Base-by-base conservation (phyloP, 2,888 invertebrate species). In the Allygus modestus region DNA sequence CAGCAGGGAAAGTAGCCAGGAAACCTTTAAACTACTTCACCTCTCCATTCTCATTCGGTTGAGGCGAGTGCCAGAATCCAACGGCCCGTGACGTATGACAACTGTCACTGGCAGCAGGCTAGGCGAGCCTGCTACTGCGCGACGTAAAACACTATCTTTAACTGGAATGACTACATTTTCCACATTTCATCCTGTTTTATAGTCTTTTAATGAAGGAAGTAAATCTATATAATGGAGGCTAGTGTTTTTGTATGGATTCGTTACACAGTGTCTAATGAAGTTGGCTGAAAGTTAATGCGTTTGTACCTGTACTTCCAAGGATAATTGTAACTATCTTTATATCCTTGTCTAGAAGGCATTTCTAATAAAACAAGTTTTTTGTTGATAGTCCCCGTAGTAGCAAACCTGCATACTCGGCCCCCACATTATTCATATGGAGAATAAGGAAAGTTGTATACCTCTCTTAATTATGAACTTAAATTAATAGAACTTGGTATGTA, bases 1-100 rank as follows among this genome's bases (percentile, higher is more conserved):
- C 65, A 65, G 31, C 31, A 28, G 31, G 12, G 26, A 65, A 65
- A 65, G 65, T n/a, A 65, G 65, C 31, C 65, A 7, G 28, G 65
- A 65, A 28, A 65, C 65, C 26, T 65, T 65, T 65, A 65, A 65
- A 5, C 58, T 23, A 65, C 17, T 54, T 15, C 20, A 17, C 1
- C 54, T 54, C 7, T 12, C 58, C 51, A 58, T 58, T 58, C 28
- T 65, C 26, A 31, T 15, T 58, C 58, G 7, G 58, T 15, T 1
- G 20, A 58, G 58, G 58, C 58, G 23, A 58, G 23, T 20, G 58
- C 20, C 58, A 23, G 23, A 58, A 23, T 58, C 15, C 28, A 26
- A 28, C 65, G 0, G 31, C 17, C 31, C 4, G 31, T 65, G 17
- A 65, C 65, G 23, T 11, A 28, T 28, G 5, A 65, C 54, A 5